Evolutionary conservation across 2,888 invertebrate species (phyloP).

Genomic region (Melanargia galathea): DNA sequence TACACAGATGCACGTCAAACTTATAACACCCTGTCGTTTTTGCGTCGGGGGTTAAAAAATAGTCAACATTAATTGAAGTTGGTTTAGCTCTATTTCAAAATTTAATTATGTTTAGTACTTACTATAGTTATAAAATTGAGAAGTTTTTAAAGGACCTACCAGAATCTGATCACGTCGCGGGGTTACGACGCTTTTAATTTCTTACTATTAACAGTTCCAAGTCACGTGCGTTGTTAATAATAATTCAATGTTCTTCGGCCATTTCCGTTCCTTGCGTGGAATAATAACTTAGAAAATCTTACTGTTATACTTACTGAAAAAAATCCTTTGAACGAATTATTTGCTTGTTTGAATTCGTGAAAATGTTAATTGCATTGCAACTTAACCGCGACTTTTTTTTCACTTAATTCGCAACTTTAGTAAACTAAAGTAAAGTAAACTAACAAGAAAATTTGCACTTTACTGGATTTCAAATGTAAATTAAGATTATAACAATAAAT

Average conservation of each 20-base stretch:
- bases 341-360: not conserved
- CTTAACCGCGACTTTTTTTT: no score
- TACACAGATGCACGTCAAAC: no score
- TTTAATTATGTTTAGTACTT: not conserved
- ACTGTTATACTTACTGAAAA: not conserved
- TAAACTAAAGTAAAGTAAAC: no score
- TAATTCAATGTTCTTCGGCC: conserved; percentile 12
- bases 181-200: conserved; percentile 14
- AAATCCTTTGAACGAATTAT: not conserved
- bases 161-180: conserved; percentile 9
- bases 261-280: conserved; percentile 7
- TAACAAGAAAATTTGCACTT: no score
- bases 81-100: not conserved
- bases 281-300: conserved; percentile 1
- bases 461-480: not conserved
- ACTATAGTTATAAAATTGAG: not conserved
- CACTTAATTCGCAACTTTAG: no score
- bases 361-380: not conserved
- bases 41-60: no score
- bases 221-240: conserved; percentile 17
- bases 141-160: conserved; percentile 5
- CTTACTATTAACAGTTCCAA: conserved; percentile 7
- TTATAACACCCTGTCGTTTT: no score
- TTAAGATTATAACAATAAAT: not conserved
- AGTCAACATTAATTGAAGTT: not conserved